Evolutionary conservation across 1,140 invertebrate species (phyloP).

Genomic region (Drosophila murphyi): DNA sequence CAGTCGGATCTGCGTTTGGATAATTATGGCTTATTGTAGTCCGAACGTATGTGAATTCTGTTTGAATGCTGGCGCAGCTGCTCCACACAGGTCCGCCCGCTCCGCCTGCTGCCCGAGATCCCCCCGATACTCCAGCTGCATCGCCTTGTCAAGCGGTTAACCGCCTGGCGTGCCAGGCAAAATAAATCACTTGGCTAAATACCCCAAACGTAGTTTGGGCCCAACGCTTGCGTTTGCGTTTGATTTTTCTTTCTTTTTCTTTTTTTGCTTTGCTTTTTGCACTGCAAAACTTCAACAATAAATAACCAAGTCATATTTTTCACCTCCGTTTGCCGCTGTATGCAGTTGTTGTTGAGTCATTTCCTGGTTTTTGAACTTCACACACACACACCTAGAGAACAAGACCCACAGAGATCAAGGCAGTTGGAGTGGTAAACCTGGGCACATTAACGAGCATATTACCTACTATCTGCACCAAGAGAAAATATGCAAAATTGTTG

Average conservation of each 20-base stretch:
- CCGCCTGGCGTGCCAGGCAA: slow-evolving; percentile 69
- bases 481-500: slow-evolving; percentile 81
- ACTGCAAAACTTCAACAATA: slow-evolving; percentile 82
- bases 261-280: slow-evolving; percentile 54
- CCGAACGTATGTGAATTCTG: slow-evolving; percentile 32
- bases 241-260: slow-evolving; percentile 21
- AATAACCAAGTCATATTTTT: slow-evolving; percentile 83
- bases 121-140: slow-evolving; percentile 5
- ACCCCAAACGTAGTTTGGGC: slow-evolving; percentile 77
- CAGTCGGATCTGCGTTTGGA: slow-evolving; percentile 72
- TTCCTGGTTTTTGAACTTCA: slow-evolving; percentile 79
- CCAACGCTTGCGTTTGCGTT: slow-evolving; percentile 47
- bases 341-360: slow-evolving; percentile 77
- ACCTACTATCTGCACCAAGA: slow-evolving; percentile 68
- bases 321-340: slow-evolving; percentile 66
- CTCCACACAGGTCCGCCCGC: slow-evolving; percentile 17
- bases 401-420: slow-evolving; percentile 27
- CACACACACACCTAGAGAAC: slow-evolving; percentile 15
- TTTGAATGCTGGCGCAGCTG: slow-evolving; percentile 29
- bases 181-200: slow-evolving; percentile 81
- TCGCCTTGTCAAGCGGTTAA: slow-evolving; percentile 36
- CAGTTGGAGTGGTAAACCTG: slow-evolving; percentile 51
- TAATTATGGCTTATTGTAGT: slow-evolving; percentile 80
- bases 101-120: neutral
- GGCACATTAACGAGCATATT: slow-evolving; percentile 82